Evolutionary conservation across 2,797 vertebrate species (phyloP).

Genomic region (Gambusia yucatana): DNA sequence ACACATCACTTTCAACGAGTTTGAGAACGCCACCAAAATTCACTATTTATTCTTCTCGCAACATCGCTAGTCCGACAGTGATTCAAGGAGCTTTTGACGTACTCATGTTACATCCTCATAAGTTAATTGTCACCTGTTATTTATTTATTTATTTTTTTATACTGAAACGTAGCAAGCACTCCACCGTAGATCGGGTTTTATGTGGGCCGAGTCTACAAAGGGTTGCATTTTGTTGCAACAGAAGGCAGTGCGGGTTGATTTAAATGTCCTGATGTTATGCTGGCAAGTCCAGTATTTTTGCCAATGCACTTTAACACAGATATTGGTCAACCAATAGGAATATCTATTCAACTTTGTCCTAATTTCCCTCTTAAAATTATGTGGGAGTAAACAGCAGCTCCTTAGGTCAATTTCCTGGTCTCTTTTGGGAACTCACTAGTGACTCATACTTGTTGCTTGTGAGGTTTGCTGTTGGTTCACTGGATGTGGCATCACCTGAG

Average conservation of each 20-base stretch:
- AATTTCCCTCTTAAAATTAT: slow-evolving; percentile 58
- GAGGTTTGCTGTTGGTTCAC: slow-evolving; percentile 17
- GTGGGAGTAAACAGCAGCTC: slow-evolving; percentile 60
- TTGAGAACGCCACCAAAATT: neutral
- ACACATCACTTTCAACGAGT: too few species aligned
- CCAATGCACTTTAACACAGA: slow-evolving; percentile 60
- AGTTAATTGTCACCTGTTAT: neutral
- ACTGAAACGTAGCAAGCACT: neutral
- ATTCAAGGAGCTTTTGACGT: neutral
- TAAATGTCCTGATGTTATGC: neutral
- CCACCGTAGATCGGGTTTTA: neutral
- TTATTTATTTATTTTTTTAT: neutral
- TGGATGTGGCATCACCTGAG: slow-evolving; percentile 25
- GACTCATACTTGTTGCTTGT: slow-evolving; percentile 48
- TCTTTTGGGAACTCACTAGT: slow-evolving; percentile 39
- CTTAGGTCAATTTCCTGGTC: slow-evolving; percentile 35
- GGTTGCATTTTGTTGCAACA: neutral
- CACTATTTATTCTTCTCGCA: neutral
- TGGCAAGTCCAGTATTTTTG: slow-evolving; percentile 20
- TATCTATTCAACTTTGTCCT: slow-evolving; percentile 52
- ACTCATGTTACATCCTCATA: neutral
- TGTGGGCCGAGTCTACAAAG: too few species aligned
- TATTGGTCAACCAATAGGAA: slow-evolving; percentile 51
- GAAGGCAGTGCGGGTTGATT: neutral
- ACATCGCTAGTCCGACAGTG: neutral